These are phyloP conservation scores for Heteractis magnifica DNA, from an alignment of 92 coral and sea anemone genomes.

Conservation along the genomic window DNA sequence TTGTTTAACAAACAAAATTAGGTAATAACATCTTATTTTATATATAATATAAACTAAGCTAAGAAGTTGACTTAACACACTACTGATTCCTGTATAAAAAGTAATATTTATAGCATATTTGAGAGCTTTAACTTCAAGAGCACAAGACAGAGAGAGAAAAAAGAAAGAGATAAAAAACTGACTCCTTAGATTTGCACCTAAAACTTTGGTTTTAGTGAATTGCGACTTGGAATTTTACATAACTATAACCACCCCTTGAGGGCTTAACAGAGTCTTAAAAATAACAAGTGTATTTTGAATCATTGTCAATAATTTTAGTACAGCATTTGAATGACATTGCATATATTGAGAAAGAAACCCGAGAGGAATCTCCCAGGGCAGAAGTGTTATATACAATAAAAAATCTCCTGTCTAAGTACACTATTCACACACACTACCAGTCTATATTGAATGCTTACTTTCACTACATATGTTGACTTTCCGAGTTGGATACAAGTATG, in stretches of 20 bases:
- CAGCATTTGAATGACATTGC: not conserved
- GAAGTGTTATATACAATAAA: conserved; percentile 27
- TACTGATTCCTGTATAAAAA: not conserved
- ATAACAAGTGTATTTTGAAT: too few species aligned
- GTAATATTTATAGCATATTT: not conserved
- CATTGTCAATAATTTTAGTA: not conserved
- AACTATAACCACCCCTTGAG: too few species aligned
- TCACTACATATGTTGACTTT: not conserved
- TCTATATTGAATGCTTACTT: not conserved
- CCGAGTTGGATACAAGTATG: conserved; percentile 3
- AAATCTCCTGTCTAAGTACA: conserved; percentile 12
- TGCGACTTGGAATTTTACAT: too few species aligned
- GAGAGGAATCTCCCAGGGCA: not conserved
- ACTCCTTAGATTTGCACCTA: too few species aligned
- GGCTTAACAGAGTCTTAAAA: too few species aligned
- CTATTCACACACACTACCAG: conserved; percentile 11
- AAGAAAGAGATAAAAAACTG: too few species aligned
- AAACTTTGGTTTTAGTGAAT: too few species aligned
- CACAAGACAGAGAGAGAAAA: too few species aligned
- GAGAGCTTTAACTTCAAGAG: too few species aligned
- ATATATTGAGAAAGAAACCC: not conserved
- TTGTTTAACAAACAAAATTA: not conserved
- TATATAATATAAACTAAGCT: not conserved
- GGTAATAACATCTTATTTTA: not conserved
- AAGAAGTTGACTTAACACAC: not conserved